Evolutionary conservation across 2,888 invertebrate species (phyloP).

Genomic region (Meiosimyza platycephala): DNA sequence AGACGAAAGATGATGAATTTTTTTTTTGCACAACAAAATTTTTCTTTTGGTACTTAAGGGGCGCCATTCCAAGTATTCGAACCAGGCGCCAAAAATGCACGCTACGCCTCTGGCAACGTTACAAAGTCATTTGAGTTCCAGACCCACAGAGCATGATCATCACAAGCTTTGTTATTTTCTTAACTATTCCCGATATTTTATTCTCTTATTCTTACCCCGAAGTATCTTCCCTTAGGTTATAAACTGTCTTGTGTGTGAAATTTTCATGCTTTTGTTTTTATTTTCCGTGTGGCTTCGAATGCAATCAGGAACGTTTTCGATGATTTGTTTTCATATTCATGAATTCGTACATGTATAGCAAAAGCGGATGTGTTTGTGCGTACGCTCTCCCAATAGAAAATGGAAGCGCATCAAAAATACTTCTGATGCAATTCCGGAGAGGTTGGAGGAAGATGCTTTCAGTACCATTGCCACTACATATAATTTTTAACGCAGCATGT

Average conservation of each 20-base stretch:
- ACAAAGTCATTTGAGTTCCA: not conserved
- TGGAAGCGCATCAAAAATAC: not conserved
- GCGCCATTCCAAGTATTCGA: no score
- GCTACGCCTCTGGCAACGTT: no score
- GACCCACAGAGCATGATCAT: not conserved
- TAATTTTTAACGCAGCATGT: no score
- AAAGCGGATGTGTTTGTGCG: not conserved
- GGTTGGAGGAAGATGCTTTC: no score
- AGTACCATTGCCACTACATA: no score
- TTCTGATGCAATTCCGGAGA: no score
- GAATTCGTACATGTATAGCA: not conserved
- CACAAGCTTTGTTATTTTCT: not conserved
- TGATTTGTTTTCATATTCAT: not conserved
- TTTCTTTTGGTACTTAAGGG: no score
- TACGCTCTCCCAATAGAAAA: not conserved
- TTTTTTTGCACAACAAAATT: no score
- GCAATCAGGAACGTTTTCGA: slow-evolving; percentile 6
- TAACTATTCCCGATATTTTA: not conserved
- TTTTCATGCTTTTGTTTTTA: not conserved
- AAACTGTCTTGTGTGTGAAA: slow-evolving; percentile 8
- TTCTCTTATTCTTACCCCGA: not conserved
- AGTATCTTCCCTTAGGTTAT: not conserved
- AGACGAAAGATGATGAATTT: no score
- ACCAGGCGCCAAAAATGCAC: no score
- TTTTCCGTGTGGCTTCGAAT: slow-evolving; percentile 9